A percentile compares a stretch with the other conserved stretches of the same genome.
These are phyloP conservation scores for Heteromurus nitidus DNA, from an alignment of 2,888 invertebrate species.

Conservation along the genomic window DNA sequence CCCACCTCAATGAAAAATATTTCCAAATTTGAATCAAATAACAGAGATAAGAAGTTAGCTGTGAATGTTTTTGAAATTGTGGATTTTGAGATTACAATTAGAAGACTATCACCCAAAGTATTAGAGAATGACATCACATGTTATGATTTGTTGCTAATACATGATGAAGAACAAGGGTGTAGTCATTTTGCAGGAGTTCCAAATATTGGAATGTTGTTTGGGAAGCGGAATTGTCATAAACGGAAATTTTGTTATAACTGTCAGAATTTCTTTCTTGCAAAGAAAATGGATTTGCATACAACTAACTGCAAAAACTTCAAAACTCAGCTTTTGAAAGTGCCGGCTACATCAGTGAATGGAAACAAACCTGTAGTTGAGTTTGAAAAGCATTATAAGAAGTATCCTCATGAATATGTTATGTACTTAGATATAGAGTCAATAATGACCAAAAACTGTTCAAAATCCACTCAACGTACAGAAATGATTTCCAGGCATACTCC, in stretches of 20 bases:
- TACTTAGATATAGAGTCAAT: conserved; percentile 41
- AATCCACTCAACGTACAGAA: neutral
- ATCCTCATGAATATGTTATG: conserved; percentile 30
- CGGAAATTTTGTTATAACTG: conserved; percentile 47
- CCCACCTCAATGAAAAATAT: conserved; percentile 5
- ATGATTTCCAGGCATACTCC: conserved; percentile 18
- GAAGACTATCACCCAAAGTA: conserved; percentile 2
- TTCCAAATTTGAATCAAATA: conserved; percentile 23
- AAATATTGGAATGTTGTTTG: conserved; percentile 18
- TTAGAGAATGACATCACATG: neutral
- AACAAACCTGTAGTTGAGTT: neutral
- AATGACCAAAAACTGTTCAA: neutral
- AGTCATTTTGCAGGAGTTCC: conserved; percentile 21
- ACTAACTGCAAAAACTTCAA: conserved; percentile 22
- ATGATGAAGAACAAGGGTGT: neutral
- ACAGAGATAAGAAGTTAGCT: neutral
- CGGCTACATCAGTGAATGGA: neutral
- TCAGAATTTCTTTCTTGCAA: conserved; percentile 20
- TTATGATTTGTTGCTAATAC: conserved; percentile 18
- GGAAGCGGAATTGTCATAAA: conserved; percentile 2
- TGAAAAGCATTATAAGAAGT: neutral
- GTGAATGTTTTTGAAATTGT: conserved; percentile 44
- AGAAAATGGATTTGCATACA: no score
- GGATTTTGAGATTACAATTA: neutral
- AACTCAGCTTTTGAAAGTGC: conserved; percentile 8